These are phyloP conservation scores for Zosterops lateralis DNA, from an alignment of 2,113 vertebrate genomes.

Conservation along the genomic window DNA sequence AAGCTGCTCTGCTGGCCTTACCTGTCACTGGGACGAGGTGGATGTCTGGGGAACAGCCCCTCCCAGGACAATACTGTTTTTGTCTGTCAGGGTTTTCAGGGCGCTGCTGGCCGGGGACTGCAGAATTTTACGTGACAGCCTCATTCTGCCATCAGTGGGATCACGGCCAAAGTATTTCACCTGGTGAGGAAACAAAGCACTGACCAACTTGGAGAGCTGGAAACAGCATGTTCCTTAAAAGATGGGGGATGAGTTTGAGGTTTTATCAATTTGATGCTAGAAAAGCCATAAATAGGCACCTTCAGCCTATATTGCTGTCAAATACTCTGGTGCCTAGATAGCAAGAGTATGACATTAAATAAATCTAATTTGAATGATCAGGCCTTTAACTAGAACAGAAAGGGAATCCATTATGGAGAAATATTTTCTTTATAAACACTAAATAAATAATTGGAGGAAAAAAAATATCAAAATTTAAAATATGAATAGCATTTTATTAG, in stretches of 20 bases:
- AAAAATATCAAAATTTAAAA: not conserved
- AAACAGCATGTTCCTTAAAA: not conserved
- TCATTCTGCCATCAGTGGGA: conserved; percentile 95
- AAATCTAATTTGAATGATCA: not conserved
- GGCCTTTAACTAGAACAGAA: not conserved
- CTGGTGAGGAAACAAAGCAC: conserved; percentile 65
- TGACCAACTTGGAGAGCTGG: not conserved
- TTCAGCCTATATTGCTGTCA: not conserved
- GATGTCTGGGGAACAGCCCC: conserved; percentile 59
- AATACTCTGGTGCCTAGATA: not conserved
- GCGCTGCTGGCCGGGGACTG: conserved; percentile 80
- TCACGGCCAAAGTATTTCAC: conserved; percentile 98
- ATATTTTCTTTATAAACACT: not conserved
- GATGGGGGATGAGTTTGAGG: no score
- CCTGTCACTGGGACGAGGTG: conserved; percentile 56
- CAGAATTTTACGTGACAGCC: conserved; percentile 93
- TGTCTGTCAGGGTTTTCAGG: conserved; percentile 86
- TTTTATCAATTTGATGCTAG: not conserved
- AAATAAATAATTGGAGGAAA: not conserved
- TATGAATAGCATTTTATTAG: not conserved
- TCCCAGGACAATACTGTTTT: conserved; percentile 84
- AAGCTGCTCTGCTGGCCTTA: not conserved
- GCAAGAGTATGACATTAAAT: not conserved
- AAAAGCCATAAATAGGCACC: not conserved
- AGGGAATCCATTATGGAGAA: not conserved